These are phyloP conservation scores for Hemicentrotus pulcherrimus DNA, from an alignment of 35 echinoderm and acorn worm genomes.

Conservation along the genomic window DNA sequence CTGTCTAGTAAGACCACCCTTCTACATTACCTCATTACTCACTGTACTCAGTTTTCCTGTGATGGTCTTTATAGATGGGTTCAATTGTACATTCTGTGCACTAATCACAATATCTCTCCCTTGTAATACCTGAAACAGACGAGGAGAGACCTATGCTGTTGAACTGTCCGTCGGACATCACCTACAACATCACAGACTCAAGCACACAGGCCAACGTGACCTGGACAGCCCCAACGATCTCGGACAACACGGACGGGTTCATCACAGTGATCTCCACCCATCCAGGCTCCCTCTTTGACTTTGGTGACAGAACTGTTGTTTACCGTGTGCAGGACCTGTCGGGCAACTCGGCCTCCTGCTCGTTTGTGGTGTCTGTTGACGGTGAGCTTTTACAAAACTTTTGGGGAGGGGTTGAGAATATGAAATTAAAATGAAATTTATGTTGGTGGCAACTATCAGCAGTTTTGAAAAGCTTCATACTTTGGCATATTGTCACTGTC, in stretches of 20 bases:
- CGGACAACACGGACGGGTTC: constrained; percentile 54
- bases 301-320: constrained; percentile 60
- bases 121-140: constrained; percentile 43
- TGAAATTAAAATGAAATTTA: background rate
- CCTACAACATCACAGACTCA: background rate
- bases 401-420: background rate
- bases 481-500: no score
- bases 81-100: no score
- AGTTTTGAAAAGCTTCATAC: background rate
- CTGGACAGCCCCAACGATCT: constrained; percentile 46
- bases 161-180: constrained; percentile 55
- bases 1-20: background rate
- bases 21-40: background rate
- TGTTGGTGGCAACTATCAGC: background rate
- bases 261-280: constrained; percentile 27
- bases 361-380: constrained; percentile 46
- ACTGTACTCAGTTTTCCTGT: background rate
- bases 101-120: background rate
- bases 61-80: background rate
- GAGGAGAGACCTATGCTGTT: constrained; percentile 48
- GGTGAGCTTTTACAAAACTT: background rate
- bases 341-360: constrained; percentile 43
- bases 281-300: constrained; percentile 36
- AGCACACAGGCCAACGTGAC: constrained; percentile 30
- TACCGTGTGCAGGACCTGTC: constrained; percentile 51